Evolutionary conservation across 2,888 invertebrate genomes (phyloP).

Genomic region (Orchesellides sinensis): DNA sequence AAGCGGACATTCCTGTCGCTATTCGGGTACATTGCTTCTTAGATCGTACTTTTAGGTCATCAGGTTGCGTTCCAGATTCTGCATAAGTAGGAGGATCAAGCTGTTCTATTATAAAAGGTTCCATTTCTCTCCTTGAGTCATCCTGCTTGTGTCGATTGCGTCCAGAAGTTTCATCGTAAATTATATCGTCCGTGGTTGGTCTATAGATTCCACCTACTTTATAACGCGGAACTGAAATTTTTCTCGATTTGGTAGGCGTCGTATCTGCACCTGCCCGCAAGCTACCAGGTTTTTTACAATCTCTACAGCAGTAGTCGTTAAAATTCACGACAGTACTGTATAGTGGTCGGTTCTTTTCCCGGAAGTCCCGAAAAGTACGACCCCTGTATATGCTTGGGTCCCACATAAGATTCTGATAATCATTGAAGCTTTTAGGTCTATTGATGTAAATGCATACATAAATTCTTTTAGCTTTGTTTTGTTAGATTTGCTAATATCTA

Average conservation of each 20-base stretch:
- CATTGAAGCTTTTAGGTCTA: slow-evolving; percentile 22
- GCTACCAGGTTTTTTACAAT: background rate
- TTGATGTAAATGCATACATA: no score
- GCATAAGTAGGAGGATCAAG: background rate
- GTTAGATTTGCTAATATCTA: no score
- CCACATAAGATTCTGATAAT: slow-evolving; percentile 26
- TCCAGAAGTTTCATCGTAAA: slow-evolving; percentile 18
- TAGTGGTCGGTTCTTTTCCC: slow-evolving; percentile 35
- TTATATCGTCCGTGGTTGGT: slow-evolving; percentile 28
- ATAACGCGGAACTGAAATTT: background rate
- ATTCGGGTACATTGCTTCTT: background rate
- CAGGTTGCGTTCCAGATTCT: background rate
- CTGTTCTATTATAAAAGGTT: slow-evolving; percentile 37
- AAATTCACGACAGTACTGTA: background rate
- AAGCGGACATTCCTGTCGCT: background rate
- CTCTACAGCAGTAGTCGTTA: slow-evolving; percentile 2
- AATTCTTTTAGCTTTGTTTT: no score
- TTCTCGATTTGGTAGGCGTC: background rate
- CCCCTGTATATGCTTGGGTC: slow-evolving; percentile 35
- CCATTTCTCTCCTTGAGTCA: slow-evolving; percentile 18
- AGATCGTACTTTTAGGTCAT: background rate
- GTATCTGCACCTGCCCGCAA: background rate
- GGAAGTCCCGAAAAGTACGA: slow-evolving; percentile 32
- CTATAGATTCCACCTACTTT: slow-evolving; percentile 36
- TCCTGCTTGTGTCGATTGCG: slow-evolving; percentile 34